Evolutionary conservation across 2,797 vertebrate species (phyloP).

Genomic region (Amphiprion clarkii): DNA sequence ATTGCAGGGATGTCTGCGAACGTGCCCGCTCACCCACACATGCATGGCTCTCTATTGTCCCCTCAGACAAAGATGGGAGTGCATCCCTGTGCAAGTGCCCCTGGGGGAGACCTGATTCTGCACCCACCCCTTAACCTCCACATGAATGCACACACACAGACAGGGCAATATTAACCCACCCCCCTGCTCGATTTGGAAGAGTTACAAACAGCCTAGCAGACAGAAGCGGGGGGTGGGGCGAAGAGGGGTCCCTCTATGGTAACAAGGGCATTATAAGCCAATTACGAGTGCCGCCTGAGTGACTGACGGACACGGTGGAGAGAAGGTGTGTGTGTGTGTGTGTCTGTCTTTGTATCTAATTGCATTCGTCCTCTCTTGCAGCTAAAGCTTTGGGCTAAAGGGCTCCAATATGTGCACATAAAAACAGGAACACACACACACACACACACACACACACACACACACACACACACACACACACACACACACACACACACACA

Average conservation of each 20-base stretch:
- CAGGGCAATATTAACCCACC: conserved; percentile 66
- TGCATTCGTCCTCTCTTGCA: conserved; percentile 56
- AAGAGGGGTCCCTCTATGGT: conserved; percentile 72
- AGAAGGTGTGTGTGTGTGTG: conserved; percentile 59
- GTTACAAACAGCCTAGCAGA: conserved; percentile 77
- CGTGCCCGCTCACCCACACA: conserved; percentile 14
- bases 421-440: conserved; percentile 56
- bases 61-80: conserved; percentile 73
- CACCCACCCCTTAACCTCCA: conserved; percentile 75
- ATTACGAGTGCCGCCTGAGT: conserved; percentile 77
- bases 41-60: conserved; percentile 67
- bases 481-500: conserved; percentile 36
- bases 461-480: conserved; percentile 20
- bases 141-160: conserved; percentile 51
- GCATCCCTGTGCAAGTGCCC: conserved; percentile 70
- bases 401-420: conserved; percentile 72
- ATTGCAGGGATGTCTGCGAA: conserved; percentile 21
- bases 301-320: conserved; percentile 76
- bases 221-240: conserved; percentile 71
- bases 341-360: conserved; percentile 62
- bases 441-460: conserved; percentile 42
- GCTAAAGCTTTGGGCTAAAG: conserved; percentile 70
- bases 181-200: conserved; percentile 74
- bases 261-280: conserved; percentile 83
- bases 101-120: conserved; percentile 72